phyloP scores from a whole-genome alignment of 1,140 invertebrate species.

The Pseudomyrmex cubaensis region DNA sequence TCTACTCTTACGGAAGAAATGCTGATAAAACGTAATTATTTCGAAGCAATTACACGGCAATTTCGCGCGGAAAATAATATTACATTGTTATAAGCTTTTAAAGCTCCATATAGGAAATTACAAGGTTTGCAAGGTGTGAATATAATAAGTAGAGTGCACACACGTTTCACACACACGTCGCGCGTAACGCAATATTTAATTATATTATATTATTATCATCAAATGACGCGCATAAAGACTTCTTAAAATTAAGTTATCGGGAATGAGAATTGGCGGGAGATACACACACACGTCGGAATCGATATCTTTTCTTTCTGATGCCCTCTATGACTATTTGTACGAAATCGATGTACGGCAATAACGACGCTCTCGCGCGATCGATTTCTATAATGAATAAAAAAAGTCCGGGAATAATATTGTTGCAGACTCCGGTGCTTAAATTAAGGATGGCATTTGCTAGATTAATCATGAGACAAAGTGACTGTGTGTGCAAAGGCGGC shows the following conservation, averaged over 20 bases:
- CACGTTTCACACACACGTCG: no score
- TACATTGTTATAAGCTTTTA: neutral
- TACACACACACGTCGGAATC: neutral
- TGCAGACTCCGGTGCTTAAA: conserved; percentile 51
- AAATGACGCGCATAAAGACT: neutral
- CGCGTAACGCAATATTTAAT: neutral
- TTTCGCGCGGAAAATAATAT: neutral
- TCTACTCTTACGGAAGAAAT: neutral
- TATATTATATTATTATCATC: no score
- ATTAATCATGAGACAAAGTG: conserved; percentile 53
- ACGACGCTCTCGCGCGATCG: conserved; percentile 6
- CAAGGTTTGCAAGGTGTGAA: neutral
- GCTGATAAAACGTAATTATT: conserved; percentile 21
- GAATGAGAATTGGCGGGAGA: neutral
- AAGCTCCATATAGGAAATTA: neutral
- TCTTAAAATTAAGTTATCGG: conserved; percentile 9
- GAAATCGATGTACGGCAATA: conserved; percentile 53
- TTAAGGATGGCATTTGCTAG: conserved; percentile 52
- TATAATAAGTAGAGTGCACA: neutral
- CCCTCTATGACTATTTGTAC: conserved; percentile 14
- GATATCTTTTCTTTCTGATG: neutral
- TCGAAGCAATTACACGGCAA: conserved; percentile 14
- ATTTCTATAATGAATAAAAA: conserved; percentile 15
- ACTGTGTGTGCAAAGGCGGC: conserved; percentile 35
- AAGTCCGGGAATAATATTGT: conserved; percentile 37